Base-by-base conservation (phyloP, 2,797 vertebrate species). In the Threskiornis aethiopicus region DNA sequence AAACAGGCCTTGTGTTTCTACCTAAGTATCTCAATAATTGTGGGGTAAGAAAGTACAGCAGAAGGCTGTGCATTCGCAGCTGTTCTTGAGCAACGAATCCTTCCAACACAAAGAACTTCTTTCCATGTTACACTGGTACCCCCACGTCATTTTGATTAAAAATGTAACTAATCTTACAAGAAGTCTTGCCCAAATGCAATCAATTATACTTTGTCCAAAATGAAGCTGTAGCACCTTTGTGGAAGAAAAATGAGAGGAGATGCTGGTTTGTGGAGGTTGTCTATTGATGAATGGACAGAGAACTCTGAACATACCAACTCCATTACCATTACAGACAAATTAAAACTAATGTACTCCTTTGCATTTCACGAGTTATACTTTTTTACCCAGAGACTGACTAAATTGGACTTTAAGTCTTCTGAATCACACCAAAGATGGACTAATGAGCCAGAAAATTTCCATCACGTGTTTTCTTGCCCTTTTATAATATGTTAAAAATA, bases 301-400 rank as follows among this genome's bases (percentile, higher is more conserved):
- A 69, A 55, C 66, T 69, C 62, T 44, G 88, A 94, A 52, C 10
- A 5, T 26, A 65, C 33, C 42, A 75, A 89, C 46, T 62, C 77
- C 75, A 69, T 39, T 80, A 59, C 52, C 67, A 61, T 66, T 87
- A 71, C 17, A 83, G 71, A 75, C 81, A 96, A 94, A 97, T 96
- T 59, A 92, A 87, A 92, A 96, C 15, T 25, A 96, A 94, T 92
- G 90, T 10, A 75, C 88, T 87, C 44, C 84, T 93, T 71, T 61
- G 54, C 51, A 33, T 44, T 94, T 73, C 57, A 42, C 1, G 3
- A 93, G 59, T 64, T 81, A 8, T 1, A 75, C 22, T 78, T 91
- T 83, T 79, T 65, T 79, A 92, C 61, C 41, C 57, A 44, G 35
- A 85, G 69, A 51, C n/a, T 67, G 31, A 66, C 33, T 81, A 76